Evolutionary conservation across 2,113 vertebrate species (phyloP).

Genomic region (Salvator merianae): DNA sequence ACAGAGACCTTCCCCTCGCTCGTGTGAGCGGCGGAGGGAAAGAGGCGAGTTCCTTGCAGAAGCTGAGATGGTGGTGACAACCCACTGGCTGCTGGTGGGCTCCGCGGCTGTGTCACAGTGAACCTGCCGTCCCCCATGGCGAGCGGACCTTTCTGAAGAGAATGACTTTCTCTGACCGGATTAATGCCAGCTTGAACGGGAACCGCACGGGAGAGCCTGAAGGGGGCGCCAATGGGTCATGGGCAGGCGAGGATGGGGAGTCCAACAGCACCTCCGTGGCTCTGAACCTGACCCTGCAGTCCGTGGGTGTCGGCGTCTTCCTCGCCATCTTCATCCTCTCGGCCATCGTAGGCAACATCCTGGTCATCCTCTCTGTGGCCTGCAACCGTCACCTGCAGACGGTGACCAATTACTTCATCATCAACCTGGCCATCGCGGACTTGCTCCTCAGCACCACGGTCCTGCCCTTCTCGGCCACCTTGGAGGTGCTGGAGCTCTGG

Average conservation of each 20-base stretch:
- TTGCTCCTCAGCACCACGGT: slow-evolving; percentile 91
- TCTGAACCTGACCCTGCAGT: slow-evolving; percentile 80
- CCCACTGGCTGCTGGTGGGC: slow-evolving; percentile 43
- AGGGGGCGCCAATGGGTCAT: slow-evolving; percentile 56
- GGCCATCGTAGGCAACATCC: slow-evolving; percentile 94
- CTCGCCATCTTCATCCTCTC: slow-evolving; percentile 89
- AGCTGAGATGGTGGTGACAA: not conserved
- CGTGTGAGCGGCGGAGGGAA: no score
- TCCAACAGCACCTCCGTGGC: slow-evolving; percentile 65
- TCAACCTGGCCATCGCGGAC: slow-evolving; percentile 96
- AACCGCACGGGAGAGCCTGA: slow-evolving; percentile 71
- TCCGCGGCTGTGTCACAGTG: slow-evolving; percentile 46
- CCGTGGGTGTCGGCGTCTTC: slow-evolving; percentile 86
- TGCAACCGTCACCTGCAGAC: slow-evolving; percentile 96
- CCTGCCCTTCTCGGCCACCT: slow-evolving; percentile 93
- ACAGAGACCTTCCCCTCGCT: not conserved
- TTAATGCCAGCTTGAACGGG: slow-evolving; percentile 84
- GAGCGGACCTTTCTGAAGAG: slow-evolving; percentile 67
- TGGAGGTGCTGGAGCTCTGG: slow-evolving; percentile 96
- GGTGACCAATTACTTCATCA: slow-evolving; percentile 97
- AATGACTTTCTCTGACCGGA: slow-evolving; percentile 86
- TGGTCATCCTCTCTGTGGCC: slow-evolving; percentile 94
- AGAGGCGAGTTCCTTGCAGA: no score
- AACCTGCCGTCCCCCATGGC: slow-evolving; percentile 63
- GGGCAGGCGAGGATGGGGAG: slow-evolving; percentile 68